Evolutionary conservation across 2,888 invertebrate species (phyloP), one percentile per base, ranked within the genome.

Genomic region (Protonemura montana): DNA sequence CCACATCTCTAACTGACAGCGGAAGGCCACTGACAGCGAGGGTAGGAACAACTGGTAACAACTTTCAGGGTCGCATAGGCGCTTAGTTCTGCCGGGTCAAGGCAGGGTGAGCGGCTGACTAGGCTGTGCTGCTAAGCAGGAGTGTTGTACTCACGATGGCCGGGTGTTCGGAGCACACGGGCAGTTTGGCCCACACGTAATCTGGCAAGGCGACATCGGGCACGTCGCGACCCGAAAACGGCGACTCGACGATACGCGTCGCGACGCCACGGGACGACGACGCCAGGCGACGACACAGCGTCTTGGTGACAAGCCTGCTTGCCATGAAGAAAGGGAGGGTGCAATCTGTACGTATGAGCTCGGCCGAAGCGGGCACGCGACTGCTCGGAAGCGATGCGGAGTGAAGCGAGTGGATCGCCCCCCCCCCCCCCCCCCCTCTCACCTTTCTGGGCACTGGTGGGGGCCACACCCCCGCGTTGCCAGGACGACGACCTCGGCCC

Each of bases 151-250:
- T 59, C 59, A 59, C 59, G 59, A 59, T 59, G 59, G 59, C 59
- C 16, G 59, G 3, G 59, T 59, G 59, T 59, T 59, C 6, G 6
- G 16, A 21, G 59, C 59, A 59, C 59, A 59, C 59, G 59, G 59
- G 16, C 59, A 59, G 59, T 21, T 59, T 59, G 6, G 7, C 81
- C 91, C 94, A 95, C 86, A 95, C 91, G 90, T 92, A 92, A 76
- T 95, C 93, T 30, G 94, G 93, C 86, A 95, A 90, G 85, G 93
- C 92, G 89, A 93, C 92, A 82, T 93, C 93, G 0, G 94, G 93
- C 87, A 93, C 91, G 88, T 92, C 91, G 30, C 93, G 92, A 88
- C 93, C 92, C 88, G 93, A 93, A 90, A 93, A 93, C 0, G 86
- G 86, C 3, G 86, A 87, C 78, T 85, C 85, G 41, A 87, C 28